Evolutionary conservation across 1,140 invertebrate genomes (phyloP).

Genomic region (Limonius californicus): DNA sequence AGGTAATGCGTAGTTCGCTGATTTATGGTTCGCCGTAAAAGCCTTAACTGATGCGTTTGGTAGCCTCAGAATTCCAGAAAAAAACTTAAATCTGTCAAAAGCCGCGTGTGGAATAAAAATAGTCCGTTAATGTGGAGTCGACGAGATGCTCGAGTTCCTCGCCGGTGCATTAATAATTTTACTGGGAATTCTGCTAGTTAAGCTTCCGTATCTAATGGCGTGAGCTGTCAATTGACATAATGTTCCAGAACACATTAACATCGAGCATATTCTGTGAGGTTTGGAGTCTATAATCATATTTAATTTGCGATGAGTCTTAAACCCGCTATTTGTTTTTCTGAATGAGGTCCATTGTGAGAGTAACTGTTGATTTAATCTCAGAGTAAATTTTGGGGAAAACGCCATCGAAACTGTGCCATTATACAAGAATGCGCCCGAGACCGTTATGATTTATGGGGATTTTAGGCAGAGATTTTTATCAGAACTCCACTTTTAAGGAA

Average conservation of each 20-base stretch:
- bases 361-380: conserved; percentile 11
- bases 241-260: conserved; percentile 17
- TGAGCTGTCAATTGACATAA: conserved; percentile 16
- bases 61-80: too few species aligned
- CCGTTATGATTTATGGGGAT: conserved; percentile 1
- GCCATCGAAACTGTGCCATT: not conserved
- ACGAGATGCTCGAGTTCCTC: not conserved
- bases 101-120: not conserved
- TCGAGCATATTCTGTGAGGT: conserved; percentile 2
- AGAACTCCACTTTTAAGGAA: not conserved
- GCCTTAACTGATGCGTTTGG: too few species aligned
- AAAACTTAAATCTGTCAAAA: conserved; percentile 9
- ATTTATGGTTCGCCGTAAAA: too few species aligned
- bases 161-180: conserved; percentile 13
- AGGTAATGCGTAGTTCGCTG: too few species aligned
- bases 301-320: not conserved
- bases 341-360: not conserved
- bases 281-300: conserved; percentile 1
- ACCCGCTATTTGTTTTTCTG: not conserved
- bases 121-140: not conserved
- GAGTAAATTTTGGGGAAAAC: not conserved
- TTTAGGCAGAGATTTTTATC: not conserved
- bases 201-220: conserved; percentile 17
- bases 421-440: not conserved
- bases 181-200: conserved; percentile 6